Evolutionary conservation across 2,797 vertebrate genomes (phyloP).

Genomic region (Phataginus tetradactyla): DNA sequence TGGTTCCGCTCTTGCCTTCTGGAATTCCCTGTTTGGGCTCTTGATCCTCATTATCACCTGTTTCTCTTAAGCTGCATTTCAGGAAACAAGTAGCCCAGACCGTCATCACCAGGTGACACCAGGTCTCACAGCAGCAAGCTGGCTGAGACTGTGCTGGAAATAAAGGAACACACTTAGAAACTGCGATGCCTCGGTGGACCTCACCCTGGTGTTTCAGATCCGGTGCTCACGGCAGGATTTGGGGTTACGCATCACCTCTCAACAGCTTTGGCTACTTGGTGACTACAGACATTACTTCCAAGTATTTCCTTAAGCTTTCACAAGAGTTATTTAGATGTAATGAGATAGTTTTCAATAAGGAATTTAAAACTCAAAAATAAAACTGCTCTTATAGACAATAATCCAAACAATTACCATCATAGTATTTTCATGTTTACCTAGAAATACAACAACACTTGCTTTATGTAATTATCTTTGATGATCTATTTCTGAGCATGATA

Average conservation of each 20-base stretch:
- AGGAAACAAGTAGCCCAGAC: not conserved
- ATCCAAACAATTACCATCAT: not conserved
- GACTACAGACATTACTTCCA: accelerated
- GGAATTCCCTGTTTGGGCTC: not conserved
- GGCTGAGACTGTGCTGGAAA: not conserved
- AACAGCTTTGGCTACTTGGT: accelerated
- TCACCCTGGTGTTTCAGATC: accelerated
- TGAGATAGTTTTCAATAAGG: not conserved
- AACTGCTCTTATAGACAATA: not conserved
- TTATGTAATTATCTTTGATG: not conserved
- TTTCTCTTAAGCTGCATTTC: not conserved
- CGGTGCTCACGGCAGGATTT: accelerated
- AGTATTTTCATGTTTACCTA: not conserved
- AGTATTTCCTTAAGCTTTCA: not conserved
- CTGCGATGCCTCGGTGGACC: accelerated
- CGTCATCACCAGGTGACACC: not conserved
- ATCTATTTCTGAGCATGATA: not conserved
- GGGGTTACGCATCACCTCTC: accelerated
- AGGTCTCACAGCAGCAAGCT: not conserved
- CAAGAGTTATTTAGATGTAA: not conserved
- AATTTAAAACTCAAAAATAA: not conserved
- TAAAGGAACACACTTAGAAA: accelerated
- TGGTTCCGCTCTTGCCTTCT: accelerated
- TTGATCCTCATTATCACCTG: not conserved
- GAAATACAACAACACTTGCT: not conserved